These are phyloP conservation scores for Eospalax fontanierii DNA, from an alignment of 2,797 vertebrate genomes.

Conservation along the genomic window DNA sequence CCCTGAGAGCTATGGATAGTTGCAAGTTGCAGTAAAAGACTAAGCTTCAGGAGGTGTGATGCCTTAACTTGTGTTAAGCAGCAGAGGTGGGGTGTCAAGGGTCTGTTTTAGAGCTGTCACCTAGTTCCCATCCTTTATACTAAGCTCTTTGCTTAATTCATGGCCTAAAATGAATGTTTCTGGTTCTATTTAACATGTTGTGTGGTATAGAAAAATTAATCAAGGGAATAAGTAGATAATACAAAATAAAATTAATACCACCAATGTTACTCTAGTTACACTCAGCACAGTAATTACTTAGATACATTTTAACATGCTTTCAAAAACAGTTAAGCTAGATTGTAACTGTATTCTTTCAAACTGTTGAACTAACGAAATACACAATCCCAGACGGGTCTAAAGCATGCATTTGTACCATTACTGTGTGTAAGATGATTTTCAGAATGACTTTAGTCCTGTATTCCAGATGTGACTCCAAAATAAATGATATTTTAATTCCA, in stretches of 20 bases:
- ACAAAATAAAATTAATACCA: background rate
- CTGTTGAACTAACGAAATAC: background rate
- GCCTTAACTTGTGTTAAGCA: background rate
- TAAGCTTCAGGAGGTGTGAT: background rate
- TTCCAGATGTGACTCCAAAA: background rate
- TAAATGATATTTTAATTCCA: slow-evolving; percentile 20
- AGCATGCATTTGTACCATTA: background rate
- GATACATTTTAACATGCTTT: slow-evolving; percentile 7
- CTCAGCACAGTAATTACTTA: background rate
- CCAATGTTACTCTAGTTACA: background rate
- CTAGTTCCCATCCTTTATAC: background rate
- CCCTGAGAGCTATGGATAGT: background rate
- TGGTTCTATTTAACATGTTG: background rate
- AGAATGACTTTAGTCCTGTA: background rate
- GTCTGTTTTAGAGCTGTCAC: background rate
- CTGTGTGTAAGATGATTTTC: background rate
- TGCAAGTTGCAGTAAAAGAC: background rate
- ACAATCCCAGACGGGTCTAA: background rate
- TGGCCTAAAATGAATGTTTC: background rate
- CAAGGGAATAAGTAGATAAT: background rate
- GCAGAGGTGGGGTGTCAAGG: background rate
- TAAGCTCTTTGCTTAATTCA: background rate
- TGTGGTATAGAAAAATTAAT: background rate
- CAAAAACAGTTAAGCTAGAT: background rate
- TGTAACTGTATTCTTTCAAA: background rate